These are phyloP conservation scores for Sphenopsis melanotis DNA, from an alignment of 2,797 vertebrate species.

Conservation along the genomic window DNA sequence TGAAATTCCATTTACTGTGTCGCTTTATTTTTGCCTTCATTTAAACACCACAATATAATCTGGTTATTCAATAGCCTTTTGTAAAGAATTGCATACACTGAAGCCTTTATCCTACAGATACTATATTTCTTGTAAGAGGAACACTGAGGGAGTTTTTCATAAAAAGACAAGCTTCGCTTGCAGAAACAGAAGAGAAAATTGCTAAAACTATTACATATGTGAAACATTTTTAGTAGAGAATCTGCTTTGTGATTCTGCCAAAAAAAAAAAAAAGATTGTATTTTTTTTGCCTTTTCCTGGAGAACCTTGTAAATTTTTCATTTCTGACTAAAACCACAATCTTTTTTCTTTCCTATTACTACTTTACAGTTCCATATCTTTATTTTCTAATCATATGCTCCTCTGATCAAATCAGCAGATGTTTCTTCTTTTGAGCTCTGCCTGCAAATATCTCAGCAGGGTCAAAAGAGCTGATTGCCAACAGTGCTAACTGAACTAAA, in stretches of 20 bases:
- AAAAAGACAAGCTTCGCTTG: neutral
- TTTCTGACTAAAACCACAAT: neutral
- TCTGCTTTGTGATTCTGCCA: neutral
- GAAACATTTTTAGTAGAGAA: neutral
- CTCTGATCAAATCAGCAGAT: slow-evolving; percentile 22
- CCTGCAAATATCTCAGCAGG: neutral
- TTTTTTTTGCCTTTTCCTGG: neutral
- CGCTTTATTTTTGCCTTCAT: neutral
- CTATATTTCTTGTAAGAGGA: neutral
- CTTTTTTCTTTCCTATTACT: neutral
- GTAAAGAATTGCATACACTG: neutral
- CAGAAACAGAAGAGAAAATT: neutral
- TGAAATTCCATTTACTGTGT: neutral
- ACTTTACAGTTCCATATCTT: neutral
- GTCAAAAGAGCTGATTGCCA: neutral
- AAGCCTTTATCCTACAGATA: neutral
- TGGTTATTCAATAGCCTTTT: neutral
- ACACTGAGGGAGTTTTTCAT: neutral
- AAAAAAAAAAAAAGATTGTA: neutral
- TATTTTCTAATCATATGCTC: slow-evolving; percentile 36
- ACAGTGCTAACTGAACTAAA: neutral
- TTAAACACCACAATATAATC: neutral
- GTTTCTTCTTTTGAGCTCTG: neutral
- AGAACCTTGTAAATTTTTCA: neutral
- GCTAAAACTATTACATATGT: neutral